These are phyloP conservation scores for Heliocidaris erythrogramma DNA, from an alignment of 35 echinoderm and acorn worm species.

Conservation along the genomic window DNA sequence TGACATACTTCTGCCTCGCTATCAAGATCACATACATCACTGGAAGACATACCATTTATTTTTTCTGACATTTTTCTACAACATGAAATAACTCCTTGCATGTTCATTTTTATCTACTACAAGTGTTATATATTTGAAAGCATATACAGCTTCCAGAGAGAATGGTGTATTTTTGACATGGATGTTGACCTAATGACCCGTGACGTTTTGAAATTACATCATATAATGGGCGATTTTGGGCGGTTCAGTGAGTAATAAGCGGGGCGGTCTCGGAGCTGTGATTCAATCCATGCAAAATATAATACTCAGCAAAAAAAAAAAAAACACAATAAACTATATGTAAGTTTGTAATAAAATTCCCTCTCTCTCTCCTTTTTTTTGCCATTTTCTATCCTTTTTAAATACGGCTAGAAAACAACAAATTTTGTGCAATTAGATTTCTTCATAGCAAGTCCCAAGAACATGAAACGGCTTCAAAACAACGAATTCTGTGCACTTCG, in stretches of 20 bases:
- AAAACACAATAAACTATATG: neutral
- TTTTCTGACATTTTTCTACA: neutral
- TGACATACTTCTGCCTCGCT: constrained; percentile 19
- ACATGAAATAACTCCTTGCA: neutral
- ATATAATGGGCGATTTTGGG: neutral
- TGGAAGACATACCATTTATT: neutral
- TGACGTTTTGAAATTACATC: neutral
- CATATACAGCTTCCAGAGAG: too few relatives aligned
- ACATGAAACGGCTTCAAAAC: too few relatives aligned
- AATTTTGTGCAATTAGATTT: constrained; percentile 38
- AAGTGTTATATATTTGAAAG: constrained; percentile 10
- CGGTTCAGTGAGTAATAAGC: neutral
- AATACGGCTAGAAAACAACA: neutral
- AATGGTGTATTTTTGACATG: too few relatives aligned
- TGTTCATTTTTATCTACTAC: neutral
- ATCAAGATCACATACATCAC: constrained; percentile 42
- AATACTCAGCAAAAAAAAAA: neutral
- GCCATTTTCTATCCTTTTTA: neutral
- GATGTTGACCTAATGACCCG: too few relatives aligned
- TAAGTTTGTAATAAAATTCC: neutral
- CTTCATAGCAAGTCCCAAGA: too few relatives aligned
- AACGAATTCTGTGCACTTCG: too few relatives aligned
- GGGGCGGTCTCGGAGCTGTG: neutral
- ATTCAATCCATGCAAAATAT: neutral
- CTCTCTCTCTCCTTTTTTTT: neutral